Evolutionary conservation across 2,797 vertebrate species (phyloP).

Genomic region (Cetoscarus ocellatus): DNA sequence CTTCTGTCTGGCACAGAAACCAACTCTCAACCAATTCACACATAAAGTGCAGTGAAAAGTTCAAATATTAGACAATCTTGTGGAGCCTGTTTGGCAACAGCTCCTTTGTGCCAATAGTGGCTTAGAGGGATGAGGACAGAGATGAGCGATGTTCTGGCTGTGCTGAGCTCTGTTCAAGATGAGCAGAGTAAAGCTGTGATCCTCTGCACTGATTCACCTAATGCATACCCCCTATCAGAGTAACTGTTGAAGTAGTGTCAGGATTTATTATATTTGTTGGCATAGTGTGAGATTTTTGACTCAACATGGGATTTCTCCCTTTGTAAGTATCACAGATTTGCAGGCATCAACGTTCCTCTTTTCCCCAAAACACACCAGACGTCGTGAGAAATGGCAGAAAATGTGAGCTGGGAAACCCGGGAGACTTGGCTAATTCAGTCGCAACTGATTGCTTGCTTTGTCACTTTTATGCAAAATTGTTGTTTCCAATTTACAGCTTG

Average conservation of each 20-base stretch:
- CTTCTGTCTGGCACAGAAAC: conserved; percentile 55
- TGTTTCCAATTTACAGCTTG: conserved; percentile 5
- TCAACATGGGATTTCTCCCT: conserved; percentile 6
- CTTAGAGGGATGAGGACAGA: conserved; percentile 64
- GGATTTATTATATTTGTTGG: conserved; percentile 1
- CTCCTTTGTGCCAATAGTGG: conserved; percentile 72
- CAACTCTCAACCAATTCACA: conserved; percentile 70
- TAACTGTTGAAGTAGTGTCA: not conserved
- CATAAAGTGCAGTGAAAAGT: conserved; percentile 84
- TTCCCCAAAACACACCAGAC: conserved; percentile 4
- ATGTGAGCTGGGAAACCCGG: not conserved
- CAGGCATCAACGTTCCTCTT: not conserved
- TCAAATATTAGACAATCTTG: conserved; percentile 89
- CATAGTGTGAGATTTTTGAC: not conserved
- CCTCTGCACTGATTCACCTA: not conserved
- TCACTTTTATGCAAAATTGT: not conserved
- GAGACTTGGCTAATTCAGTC: conserved; percentile 5
- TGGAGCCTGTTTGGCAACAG: conserved; percentile 74
- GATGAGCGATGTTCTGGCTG: conserved; percentile 84
- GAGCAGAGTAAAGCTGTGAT: not conserved
- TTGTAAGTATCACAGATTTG: not conserved
- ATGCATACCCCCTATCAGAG: conserved; percentile 3
- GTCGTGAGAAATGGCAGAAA: not conserved
- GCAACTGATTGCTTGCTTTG: not conserved
- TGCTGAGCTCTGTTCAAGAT: conserved; percentile 68